A percentile compares a stretch with the other conserved stretches of the same genome.
phyloP scores from a whole-genome alignment of 1,140 invertebrate species.

The Megalopta genalis region DNA sequence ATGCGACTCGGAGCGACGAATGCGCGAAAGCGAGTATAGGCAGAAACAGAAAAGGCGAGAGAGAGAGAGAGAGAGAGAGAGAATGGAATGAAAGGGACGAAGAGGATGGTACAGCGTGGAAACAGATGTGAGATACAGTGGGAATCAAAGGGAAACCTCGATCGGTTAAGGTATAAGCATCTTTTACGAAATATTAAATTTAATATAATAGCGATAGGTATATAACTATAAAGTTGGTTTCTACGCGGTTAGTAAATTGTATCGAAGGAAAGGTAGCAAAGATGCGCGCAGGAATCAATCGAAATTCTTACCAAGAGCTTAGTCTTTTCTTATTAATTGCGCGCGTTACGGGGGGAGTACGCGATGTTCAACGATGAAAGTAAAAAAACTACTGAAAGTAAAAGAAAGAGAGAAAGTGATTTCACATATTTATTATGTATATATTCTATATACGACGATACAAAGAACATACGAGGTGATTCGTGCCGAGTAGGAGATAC shows the following conservation, averaged over 20 bases:
- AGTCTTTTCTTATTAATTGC: conserved; percentile 76
- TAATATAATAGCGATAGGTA: conserved; percentile 30
- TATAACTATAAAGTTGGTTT: conserved; percentile 41
- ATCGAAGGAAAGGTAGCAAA: not conserved
- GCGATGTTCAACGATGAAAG: conserved; percentile 3
- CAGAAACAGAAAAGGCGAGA: not conserved
- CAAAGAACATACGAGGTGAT: conserved; percentile 51
- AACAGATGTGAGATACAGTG: too few species aligned
- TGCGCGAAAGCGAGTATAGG: too few species aligned
- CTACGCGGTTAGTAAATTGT: conserved; percentile 25
- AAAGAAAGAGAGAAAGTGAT: conserved; percentile 27
- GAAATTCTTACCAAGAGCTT: conserved; percentile 74
- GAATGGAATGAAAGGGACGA: not conserved
- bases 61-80: not conserved
- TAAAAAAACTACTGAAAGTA: conserved; percentile 49
- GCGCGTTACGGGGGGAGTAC: conserved; percentile 44
- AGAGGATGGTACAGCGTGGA: too few species aligned
- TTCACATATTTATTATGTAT: conserved; percentile 70
- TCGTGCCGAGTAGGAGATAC: conserved; percentile 54
- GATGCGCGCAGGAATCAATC: not conserved
- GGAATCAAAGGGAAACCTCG: conserved; percentile 2
- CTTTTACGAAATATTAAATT: conserved; percentile 15
- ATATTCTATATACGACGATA: conserved; percentile 40
- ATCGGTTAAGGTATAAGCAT: conserved; percentile 4
- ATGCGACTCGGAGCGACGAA: not conserved